Conservation (phyloP, 2,888 invertebrate genomes). For the Hedya salicella region DNA sequence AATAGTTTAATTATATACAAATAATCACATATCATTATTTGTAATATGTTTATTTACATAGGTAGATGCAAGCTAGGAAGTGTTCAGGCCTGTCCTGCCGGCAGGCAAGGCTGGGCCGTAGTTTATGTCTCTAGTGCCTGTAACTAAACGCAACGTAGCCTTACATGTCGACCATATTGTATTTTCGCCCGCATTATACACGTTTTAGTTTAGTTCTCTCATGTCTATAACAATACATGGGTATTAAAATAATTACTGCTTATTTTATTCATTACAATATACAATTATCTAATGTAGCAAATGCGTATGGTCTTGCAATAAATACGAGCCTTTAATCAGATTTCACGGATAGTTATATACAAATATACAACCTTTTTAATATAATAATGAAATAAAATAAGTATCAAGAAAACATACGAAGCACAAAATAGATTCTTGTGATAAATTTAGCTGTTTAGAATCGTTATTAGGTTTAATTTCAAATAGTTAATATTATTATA, state of each 20-base stretch:
- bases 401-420: slow-evolving; percentile 50
- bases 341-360: slow-evolving; percentile 12
- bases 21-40: slow-evolving; percentile 82
- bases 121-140: neutral
- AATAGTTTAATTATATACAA: slow-evolving; percentile 74
- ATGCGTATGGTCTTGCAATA: slow-evolving; percentile 16
- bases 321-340: slow-evolving; percentile 8
- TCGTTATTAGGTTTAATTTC: slow-evolving; percentile 28
- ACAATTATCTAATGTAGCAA: neutral
- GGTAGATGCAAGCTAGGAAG: slow-evolving; percentile 50
- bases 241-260: no score
- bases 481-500: slow-evolving; percentile 25
- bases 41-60: slow-evolving; percentile 58
- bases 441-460: slow-evolving; percentile 34
- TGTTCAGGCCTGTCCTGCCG: slow-evolving; percentile 16
- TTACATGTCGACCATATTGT: neutral
- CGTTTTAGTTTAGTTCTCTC: slow-evolving; percentile 29
- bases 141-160: neutral
- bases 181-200: slow-evolving; percentile 1
- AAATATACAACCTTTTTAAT: slow-evolving; percentile 20
- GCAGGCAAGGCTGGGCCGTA: neutral
- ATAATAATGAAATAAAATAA: slow-evolving; percentile 6
- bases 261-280: neutral
- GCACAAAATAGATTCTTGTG: slow-evolving; percentile 53
- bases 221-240: slow-evolving; percentile 5